Evolutionary conservation across 2,797 vertebrate genomes (phyloP), one percentile per base, ranked within the genome.

Genomic region (Ctenochaetus hawaiiensis): DNA sequence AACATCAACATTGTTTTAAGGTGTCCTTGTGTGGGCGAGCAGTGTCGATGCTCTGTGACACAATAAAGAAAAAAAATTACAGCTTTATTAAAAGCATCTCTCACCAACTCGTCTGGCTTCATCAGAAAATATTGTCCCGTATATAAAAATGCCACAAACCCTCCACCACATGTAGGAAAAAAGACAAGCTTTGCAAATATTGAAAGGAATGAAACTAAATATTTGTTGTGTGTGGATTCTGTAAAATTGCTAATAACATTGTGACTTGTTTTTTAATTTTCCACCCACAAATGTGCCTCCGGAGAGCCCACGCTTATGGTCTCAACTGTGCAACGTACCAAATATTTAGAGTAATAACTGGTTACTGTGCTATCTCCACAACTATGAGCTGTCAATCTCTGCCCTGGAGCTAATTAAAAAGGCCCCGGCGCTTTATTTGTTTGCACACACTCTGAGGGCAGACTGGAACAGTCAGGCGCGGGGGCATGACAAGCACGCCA

Each of bases 281-380:
- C 83, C 75, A 51, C 56, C 58, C 65, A 77, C 71, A 80, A 77
- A 85, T 81, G 74, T 69, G 67, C 71, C 89, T 81, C 80, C 68
- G 63, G 88, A 81, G 85, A 92, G 83, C 72, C 78, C 83, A 75
- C 62, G 22, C 80, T 80, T 74, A 79, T 61, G 75, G 86, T 67
- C 78, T 92, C 80, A 84, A 77, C 88, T 67, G 72, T 80, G 78
- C 91, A 92, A 92, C 86, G 69, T 67, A 87, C 87, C 93, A 94
- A 93, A 96, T 95, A 94, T 94, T 95, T 94, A 91, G 89, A 87
- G 75, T 93, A 95, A 96, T 95, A 91, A 81, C 82, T 91, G 64
- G 92, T 94, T 94, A 95, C 92, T 93, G 92, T 37, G 86, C 80
- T 92, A 89, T 95, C 87, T 89, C 93, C 64, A 89, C 78, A 80